phyloP scores from a whole-genome alignment of 2,113 vertebrate species.

The Poeciliopsis turrubarensis region DNA sequence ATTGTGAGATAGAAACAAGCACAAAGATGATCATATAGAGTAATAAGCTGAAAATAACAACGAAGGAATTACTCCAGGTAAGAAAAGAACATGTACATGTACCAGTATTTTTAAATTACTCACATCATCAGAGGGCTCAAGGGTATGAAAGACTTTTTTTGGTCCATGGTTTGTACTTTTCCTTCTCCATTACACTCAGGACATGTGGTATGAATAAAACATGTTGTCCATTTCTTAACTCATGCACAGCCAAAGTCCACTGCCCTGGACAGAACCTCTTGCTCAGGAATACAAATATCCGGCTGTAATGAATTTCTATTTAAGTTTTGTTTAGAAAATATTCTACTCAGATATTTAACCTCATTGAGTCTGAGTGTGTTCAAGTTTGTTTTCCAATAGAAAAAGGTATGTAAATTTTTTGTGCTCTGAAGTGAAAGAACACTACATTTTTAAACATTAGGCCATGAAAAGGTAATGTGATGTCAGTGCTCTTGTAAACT shows the following conservation, averaged over 20 bases:
- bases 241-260: conserved; percentile 38
- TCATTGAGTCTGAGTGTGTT: conserved; percentile 1
- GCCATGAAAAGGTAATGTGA: no score
- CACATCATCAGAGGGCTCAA: conserved; percentile 14
- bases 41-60: background rate
- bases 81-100: background rate
- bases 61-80: background rate
- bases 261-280: conserved; percentile 29
- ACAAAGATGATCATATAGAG: background rate
- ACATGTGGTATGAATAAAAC: conserved; percentile 61
- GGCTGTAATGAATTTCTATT: conserved; percentile 3
- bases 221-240: conserved; percentile 42
- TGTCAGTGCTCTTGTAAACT: no score
- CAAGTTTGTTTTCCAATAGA: background rate
- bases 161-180: conserved; percentile 13
- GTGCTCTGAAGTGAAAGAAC: no score
- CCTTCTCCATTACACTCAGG: conserved; percentile 17
- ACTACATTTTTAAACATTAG: no score
- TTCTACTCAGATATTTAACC: conserved; percentile 11
- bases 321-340: conserved; percentile 30
- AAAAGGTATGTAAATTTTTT: no score
- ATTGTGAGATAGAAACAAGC: background rate
- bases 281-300: conserved; percentile 48
- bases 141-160: conserved; percentile 26
- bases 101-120: conserved; percentile 19